phyloP scores from a whole-genome alignment of 2,113 vertebrate genomes.

The Myotis davidii region DNA sequence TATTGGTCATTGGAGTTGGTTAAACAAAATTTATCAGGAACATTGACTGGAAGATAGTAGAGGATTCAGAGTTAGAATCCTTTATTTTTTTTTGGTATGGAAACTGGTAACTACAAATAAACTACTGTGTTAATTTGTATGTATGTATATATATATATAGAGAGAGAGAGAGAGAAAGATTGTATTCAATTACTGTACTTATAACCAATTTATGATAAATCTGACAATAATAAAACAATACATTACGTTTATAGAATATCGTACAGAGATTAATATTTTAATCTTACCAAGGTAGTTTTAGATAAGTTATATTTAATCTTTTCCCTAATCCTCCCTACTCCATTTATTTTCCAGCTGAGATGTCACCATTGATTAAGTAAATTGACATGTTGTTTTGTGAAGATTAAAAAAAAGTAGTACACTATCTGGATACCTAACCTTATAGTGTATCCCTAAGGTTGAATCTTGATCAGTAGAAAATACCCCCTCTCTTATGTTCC shows the following conservation, averaged over 20 bases:
- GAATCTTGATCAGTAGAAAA: neutral
- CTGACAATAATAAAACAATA: neutral
- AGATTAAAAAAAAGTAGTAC: neutral
- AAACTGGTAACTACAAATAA: neutral
- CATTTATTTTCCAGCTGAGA: neutral
- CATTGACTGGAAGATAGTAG: neutral
- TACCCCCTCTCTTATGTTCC: neutral
- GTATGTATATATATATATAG: too few relatives aligned
- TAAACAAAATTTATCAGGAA: neutral
- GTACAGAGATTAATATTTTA: slow-evolving; percentile 1
- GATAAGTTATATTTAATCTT: neutral
- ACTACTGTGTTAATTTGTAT: neutral
- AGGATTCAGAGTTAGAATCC: neutral
- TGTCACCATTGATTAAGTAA: neutral
- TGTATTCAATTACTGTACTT: neutral
- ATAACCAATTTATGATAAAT: neutral
- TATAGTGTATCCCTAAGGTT: neutral
- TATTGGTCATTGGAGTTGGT: neutral
- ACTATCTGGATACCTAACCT: neutral
- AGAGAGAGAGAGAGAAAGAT: neutral
- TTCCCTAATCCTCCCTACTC: neutral
- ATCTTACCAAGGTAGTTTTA: neutral
- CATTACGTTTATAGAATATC: neutral
- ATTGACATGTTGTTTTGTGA: neutral
- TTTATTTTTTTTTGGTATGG: neutral